phyloP scores from a whole-genome alignment of 2,797 vertebrate genomes.

The Coilia nasus region DNA sequence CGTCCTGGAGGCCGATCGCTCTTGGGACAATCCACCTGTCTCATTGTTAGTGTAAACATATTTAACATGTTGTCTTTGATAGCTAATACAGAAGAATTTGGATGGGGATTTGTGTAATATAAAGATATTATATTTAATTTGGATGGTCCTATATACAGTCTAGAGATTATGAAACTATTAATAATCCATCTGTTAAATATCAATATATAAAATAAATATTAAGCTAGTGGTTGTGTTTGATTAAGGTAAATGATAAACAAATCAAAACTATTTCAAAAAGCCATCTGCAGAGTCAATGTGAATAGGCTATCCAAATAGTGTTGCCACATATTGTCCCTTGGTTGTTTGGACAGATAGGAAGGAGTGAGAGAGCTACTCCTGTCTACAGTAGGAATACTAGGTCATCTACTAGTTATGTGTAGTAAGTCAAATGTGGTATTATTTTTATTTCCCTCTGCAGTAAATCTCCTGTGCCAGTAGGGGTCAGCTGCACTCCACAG shows the following conservation, averaged over 20 bases:
- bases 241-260: too few relatives aligned
- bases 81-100: neutral
- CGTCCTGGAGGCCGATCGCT: constrained; percentile 73
- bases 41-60: constrained; percentile 68
- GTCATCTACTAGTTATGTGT: neutral
- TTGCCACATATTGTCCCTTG: neutral
- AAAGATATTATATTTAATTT: neutral
- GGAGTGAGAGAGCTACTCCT: neutral
- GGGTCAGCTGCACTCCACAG: constrained; percentile 55
- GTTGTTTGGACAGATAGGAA: neutral
- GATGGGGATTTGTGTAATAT: neutral
- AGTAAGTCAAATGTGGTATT: neutral
- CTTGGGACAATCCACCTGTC: constrained; percentile 76
- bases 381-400: neutral
- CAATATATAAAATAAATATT: too few relatives aligned
- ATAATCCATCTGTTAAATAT: too few relatives aligned
- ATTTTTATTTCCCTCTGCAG: constrained; percentile 57
- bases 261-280: too few relatives aligned
- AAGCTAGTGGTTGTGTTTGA: too few relatives aligned
- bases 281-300: too few relatives aligned
- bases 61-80: neutral
- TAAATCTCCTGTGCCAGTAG: constrained; percentile 72
- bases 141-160: too few relatives aligned
- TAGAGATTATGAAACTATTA: too few relatives aligned
- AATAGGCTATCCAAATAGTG: too few relatives aligned